Evolutionary conservation across 2,888 invertebrate genomes (phyloP).

Genomic region (Eupithecia inturbata): DNA sequence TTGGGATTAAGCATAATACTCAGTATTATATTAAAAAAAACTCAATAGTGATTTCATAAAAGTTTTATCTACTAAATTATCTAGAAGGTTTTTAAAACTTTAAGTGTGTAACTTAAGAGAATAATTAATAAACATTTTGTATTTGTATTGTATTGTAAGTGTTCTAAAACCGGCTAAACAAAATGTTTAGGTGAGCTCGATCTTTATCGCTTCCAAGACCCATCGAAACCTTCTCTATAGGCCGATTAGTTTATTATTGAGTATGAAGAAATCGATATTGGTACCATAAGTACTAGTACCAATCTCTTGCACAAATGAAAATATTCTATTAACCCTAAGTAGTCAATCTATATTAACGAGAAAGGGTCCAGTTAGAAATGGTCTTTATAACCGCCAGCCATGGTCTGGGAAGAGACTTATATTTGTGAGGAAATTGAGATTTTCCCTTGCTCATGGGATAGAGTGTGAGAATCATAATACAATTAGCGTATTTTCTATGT

Average conservation of each 20-base stretch:
- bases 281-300: background rate
- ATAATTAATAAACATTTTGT: too few species aligned
- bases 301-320: background rate
- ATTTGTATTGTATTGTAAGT: too few species aligned
- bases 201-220: background rate
- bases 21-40: too few species aligned
- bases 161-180: background rate
- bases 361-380: constrained; percentile 9
- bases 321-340: constrained; percentile 7
- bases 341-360: constrained; percentile 26
- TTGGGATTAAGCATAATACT: too few species aligned
- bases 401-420: background rate
- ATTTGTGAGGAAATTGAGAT: background rate
- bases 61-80: too few species aligned
- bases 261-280: background rate
- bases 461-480: background rate
- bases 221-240: background rate
- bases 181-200: background rate
- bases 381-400: constrained; percentile 12
- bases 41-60: too few species aligned
- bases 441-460: background rate
- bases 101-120: too few species aligned
- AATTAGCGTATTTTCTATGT: background rate
- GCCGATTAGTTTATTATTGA: background rate
- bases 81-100: too few species aligned